Conservation (phyloP, 2,113 vertebrate species). For the Saguinus midas region DNA sequence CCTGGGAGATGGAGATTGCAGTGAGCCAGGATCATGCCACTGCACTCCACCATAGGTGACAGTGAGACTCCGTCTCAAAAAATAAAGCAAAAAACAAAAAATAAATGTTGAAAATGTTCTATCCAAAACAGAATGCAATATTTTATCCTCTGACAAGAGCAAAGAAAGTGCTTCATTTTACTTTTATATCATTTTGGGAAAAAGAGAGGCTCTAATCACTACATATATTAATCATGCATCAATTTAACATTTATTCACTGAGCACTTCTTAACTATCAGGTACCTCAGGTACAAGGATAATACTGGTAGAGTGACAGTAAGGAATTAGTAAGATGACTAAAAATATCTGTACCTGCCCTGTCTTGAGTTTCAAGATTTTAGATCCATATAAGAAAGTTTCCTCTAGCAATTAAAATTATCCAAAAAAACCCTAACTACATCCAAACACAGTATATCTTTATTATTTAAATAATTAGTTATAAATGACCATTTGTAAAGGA, state of each 20-base stretch:
- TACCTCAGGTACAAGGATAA: neutral
- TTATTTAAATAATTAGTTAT: neutral
- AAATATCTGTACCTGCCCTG: neutral
- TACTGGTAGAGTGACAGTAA: neutral
- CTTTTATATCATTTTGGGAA: neutral
- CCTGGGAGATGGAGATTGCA: no score
- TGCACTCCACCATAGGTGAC: no score
- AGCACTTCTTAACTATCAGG: neutral
- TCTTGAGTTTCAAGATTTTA: conserved; percentile 14
- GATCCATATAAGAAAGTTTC: neutral
- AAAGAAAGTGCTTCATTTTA: conserved; percentile 15
- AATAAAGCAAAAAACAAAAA: neutral
- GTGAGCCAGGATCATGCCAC: no score
- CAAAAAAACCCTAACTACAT: neutral
- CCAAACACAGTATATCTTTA: neutral
- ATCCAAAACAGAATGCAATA: neutral
- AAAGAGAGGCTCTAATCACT: neutral
- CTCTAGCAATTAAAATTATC: neutral
- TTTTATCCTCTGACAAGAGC: neutral
- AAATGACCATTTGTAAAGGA: neutral
- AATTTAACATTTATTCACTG: neutral
- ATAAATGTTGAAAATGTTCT: neutral
- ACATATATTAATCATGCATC: neutral
- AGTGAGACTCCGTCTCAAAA: no score
- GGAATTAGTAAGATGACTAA: neutral